Conservation (phyloP, 1,140 invertebrate species). For the Grapholita molesta region DNA sequence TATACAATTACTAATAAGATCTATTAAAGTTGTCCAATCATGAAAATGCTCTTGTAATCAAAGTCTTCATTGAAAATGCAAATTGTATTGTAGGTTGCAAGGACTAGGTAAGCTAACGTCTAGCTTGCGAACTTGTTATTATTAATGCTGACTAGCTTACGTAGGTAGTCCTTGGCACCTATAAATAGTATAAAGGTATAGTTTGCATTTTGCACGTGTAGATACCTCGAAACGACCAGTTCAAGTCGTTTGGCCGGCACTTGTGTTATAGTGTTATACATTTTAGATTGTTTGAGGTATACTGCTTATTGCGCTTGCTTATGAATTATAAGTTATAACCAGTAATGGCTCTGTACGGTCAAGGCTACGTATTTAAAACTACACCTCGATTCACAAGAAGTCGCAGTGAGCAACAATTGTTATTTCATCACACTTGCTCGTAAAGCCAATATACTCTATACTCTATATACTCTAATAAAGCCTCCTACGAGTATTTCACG, state of each 20-base stretch:
- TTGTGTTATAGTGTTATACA: not conserved
- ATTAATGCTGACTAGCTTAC: no score
- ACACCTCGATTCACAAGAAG: not conserved
- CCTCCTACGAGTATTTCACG: no score
- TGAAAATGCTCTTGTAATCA: not conserved
- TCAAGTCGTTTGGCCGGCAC: not conserved
- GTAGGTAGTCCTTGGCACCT: no score
- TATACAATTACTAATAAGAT: no score
- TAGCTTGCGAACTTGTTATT: not conserved
- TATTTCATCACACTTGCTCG: no score
- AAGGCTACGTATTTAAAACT: not conserved
- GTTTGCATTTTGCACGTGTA: no score
- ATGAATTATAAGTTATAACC: not conserved
- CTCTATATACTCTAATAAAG: no score
- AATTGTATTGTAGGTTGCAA: no score
- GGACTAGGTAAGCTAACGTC: no score
- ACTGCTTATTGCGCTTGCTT: not conserved
- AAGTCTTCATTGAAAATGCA: not conserved
- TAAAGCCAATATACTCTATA: no score
- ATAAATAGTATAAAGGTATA: no score
- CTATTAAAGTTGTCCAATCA: not conserved
- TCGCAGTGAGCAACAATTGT: not conserved
- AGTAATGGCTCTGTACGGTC: not conserved
- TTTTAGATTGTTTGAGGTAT: not conserved
- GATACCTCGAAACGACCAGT: no score